Evolutionary conservation across 2,113 vertebrate genomes (phyloP).

Genomic region (Monopterus albus): DNA sequence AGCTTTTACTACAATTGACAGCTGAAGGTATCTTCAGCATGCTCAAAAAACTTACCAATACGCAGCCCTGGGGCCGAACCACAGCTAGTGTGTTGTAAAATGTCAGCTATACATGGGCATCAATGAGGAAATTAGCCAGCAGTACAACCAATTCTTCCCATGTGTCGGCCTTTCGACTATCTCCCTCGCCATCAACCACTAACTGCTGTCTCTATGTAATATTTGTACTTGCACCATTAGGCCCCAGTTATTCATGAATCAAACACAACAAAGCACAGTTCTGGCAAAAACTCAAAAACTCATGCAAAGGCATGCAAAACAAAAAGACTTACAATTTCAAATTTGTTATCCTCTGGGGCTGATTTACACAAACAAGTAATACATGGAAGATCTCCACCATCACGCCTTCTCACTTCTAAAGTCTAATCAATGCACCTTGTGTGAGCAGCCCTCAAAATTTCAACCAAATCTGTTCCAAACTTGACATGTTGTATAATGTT

Average conservation of each 20-base stretch:
- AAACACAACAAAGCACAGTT: conserved; percentile 44
- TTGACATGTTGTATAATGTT: background rate
- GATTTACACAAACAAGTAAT: background rate
- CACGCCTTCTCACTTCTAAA: conserved; percentile 1
- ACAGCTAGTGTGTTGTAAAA: conserved; percentile 13
- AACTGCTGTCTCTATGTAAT: conserved; percentile 9
- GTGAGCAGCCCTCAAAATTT: background rate
- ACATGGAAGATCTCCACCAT: conserved; percentile 2
- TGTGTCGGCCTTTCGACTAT: conserved; percentile 23
- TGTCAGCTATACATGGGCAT: conserved; percentile 19
- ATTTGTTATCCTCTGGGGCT: conserved; percentile 5
- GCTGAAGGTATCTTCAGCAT: conserved; percentile 16
- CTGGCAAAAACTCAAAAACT: conserved; percentile 23
- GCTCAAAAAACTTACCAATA: conserved; percentile 15
- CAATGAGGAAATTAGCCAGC: conserved; percentile 30
- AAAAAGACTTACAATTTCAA: background rate
- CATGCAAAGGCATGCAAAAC: background rate
- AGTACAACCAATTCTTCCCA: background rate
- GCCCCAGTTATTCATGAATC: conserved; percentile 4
- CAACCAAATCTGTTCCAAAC: background rate
- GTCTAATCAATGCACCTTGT: conserved; percentile 9
- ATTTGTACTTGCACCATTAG: background rate
- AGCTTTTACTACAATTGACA: conserved; percentile 25
- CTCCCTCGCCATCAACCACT: background rate
- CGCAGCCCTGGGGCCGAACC: conserved; percentile 10